Evolutionary conservation across 2,797 vertebrate genomes (phyloP), one percentile per base, ranked within the genome.

Genomic region (Diceros bicornis): DNA sequence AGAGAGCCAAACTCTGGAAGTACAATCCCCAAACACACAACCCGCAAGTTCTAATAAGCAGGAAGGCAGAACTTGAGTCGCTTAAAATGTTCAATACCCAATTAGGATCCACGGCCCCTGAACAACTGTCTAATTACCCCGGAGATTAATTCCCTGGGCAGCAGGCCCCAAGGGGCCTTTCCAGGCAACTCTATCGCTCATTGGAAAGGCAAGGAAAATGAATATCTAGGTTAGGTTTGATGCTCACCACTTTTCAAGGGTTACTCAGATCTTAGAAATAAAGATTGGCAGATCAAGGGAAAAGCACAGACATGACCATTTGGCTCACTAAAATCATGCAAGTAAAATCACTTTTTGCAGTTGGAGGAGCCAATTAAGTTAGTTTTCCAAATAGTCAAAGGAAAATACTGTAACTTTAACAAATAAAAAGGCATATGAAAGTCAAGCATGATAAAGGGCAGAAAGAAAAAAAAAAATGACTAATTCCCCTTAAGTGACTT

Each of bases 211-310:
- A 50, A 83, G n/a, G 27, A 55, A 62, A 34, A 17, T 2, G 55
- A 83, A n/a, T 27, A 5, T 50, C 50, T 81, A 57, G 87, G 34
- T 90, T 86, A 61, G 89, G 71, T 81, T 74, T 96, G 89, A 93
- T 23, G 87, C 90, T 95, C 84, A 82, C 66, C 55, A 47, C 47
- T 62, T 79, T 78, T 85, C 83, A 74, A 79, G 93, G 74, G 64
- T 95, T 64, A 29, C 95, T 97, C 94, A 95, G 97, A 98, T 97
- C 97, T 98, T 95, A 97, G 96, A 97, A 97, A 98, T 93, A 85
- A 91, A 94, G 96, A 96, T 17, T 64, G 91, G 64, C 96, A 97
- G 95, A 98, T 91, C 91, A 97, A 98, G 97, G 97, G 93, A 84
- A 95, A 98, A 96, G 61, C 79, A 87, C 14, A 96, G 72, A 41